phyloP scores from a whole-genome alignment of 2,888 invertebrate genomes.

The Macrophya annulata region DNA sequence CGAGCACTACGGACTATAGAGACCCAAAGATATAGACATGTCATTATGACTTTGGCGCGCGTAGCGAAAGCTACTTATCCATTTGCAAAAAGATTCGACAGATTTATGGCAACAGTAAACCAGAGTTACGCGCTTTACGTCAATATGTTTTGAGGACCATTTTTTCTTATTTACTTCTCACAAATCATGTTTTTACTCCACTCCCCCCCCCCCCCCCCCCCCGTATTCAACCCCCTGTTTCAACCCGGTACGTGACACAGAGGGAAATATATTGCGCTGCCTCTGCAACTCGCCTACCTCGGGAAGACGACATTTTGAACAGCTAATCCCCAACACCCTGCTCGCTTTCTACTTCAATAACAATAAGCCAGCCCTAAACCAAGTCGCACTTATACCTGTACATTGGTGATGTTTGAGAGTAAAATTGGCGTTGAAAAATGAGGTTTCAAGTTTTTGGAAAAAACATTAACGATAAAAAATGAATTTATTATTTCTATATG shows the following conservation, averaged over 20 bases:
- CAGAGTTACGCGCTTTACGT: constrained; percentile 51
- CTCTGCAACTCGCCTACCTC: constrained; percentile 1
- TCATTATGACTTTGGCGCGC: constrained; percentile 28
- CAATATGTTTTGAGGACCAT: constrained; percentile 47
- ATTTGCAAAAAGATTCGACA: constrained; percentile 43
- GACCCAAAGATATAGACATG: not conserved
- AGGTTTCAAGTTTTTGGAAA: not conserved
- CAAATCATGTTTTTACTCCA: constrained; percentile 42
- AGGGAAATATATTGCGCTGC: constrained; percentile 42
- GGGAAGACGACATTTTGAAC: constrained; percentile 44
- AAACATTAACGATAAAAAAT: not conserved
- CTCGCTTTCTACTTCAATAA: constrained; percentile 45
- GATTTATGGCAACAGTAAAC: constrained; percentile 48
- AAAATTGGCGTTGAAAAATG: not conserved
- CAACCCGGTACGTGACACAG: constrained; percentile 45
- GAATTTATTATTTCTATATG: not conserved
- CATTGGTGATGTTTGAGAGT: not conserved
- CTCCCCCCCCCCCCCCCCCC: not conserved
- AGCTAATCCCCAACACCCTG: constrained; percentile 33
- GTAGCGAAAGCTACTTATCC: constrained; percentile 44
- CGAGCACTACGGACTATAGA: not conserved
- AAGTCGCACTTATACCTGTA: constrained; percentile 3
- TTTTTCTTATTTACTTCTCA: constrained; percentile 51
- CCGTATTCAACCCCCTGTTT: constrained; percentile 24
- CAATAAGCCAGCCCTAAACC: constrained; percentile 35